A percentile compares a stretch with the other conserved stretches of the same genome.
These are phyloP conservation scores for Pandion haliaetus DNA, from an alignment of 2,113 vertebrate genomes.

Conservation along the genomic window DNA sequence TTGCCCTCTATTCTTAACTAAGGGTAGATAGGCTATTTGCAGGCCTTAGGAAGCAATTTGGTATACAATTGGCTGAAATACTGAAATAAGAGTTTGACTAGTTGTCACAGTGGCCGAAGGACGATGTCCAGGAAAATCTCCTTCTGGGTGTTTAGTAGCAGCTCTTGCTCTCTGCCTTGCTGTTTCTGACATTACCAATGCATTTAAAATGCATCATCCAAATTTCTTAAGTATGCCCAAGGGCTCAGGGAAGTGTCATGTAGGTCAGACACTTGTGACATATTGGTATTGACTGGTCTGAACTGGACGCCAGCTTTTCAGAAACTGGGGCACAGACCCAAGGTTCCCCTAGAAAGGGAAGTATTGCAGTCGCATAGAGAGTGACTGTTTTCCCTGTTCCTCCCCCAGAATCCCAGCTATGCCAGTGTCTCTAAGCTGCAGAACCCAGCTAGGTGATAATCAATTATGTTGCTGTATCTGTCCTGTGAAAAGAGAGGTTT, in stretches of 20 bases:
- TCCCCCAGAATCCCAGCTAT: neutral
- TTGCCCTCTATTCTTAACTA: neutral
- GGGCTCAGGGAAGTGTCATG: neutral
- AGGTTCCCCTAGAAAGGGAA: neutral
- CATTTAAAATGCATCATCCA: neutral
- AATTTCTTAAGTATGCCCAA: neutral
- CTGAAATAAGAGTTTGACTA: neutral
- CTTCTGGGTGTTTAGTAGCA: neutral
- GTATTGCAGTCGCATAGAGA: neutral
- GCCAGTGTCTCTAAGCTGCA: neutral
- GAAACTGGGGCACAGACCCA: neutral
- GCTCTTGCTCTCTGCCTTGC: neutral
- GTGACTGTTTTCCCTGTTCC: neutral
- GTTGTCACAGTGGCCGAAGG: neutral
- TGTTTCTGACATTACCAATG: neutral
- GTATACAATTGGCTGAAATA: neutral
- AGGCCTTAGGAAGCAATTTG: neutral
- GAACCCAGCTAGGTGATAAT: neutral
- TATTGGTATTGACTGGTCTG: neutral
- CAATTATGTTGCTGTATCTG: neutral
- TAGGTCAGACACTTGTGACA: neutral
- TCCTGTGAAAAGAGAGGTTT: neutral
- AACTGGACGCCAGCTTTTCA: neutral
- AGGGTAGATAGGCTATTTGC: neutral
- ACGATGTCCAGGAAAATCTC: neutral